Evolutionary conservation across 2,113 vertebrate species (phyloP).

Genomic region (Parus major): DNA sequence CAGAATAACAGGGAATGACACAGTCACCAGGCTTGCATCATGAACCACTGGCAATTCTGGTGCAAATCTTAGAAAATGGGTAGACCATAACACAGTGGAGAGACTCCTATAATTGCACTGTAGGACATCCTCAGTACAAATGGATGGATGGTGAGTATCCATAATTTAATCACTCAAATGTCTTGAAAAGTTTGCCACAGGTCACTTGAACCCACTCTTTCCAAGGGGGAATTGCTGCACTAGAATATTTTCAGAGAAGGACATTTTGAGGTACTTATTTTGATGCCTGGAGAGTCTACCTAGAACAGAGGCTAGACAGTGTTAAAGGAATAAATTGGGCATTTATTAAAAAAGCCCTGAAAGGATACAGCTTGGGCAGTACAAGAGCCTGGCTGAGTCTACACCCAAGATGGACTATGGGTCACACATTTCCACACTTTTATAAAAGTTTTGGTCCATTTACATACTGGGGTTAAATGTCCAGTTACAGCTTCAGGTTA

Average conservation of each 20-base stretch:
- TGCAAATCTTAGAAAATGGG: not conserved
- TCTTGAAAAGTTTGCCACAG: not conserved
- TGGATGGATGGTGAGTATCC: not conserved
- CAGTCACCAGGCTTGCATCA: not conserved
- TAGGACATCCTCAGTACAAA: not conserved
- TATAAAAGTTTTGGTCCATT: not conserved
- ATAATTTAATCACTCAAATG: not conserved
- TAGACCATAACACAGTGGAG: not conserved
- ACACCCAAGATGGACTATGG: not conserved
- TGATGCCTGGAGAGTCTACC: not conserved
- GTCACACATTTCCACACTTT: not conserved
- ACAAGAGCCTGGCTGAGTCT: not conserved
- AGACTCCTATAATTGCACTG: not conserved
- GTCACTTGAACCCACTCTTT: not conserved
- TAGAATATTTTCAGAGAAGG: not conserved
- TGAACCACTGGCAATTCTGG: not conserved
- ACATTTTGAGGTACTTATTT: not conserved
- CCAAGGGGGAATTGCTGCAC: not conserved
- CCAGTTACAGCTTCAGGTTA: not conserved
- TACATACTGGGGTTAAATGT: not conserved
- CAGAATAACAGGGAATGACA: not conserved
- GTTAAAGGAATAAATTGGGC: not conserved
- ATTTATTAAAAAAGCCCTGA: not conserved
- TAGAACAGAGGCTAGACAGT: not conserved
- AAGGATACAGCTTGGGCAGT: not conserved